Percentiles rank a stretch among this genome's conserved stretches.
phyloP scores from a whole-genome alignment of 2,113 vertebrate genomes.

The Mustela lutreola region DNA sequence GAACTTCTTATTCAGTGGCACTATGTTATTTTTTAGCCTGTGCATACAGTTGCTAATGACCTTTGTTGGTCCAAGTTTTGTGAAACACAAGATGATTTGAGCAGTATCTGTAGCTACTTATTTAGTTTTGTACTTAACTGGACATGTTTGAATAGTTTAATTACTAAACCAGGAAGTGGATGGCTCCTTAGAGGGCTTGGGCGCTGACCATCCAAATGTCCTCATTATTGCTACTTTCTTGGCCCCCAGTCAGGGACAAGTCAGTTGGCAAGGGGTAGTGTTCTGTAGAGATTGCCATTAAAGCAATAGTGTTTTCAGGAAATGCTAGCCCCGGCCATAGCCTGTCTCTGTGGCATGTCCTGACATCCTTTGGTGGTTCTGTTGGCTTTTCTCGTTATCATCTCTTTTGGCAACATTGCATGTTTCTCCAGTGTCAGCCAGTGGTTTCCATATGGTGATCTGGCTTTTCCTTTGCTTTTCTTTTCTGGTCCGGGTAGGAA shows the following conservation, averaged over 20 bases:
- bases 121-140: constrained; percentile 16
- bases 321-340: neutral
- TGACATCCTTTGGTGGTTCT: neutral
- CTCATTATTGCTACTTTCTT: neutral
- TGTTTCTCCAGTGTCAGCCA: neutral
- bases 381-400: neutral
- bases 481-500: constrained; percentile 88
- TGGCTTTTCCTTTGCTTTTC: constrained; percentile 23
- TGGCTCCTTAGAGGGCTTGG: neutral
- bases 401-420: neutral
- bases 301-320: neutral
- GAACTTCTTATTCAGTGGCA: constrained; percentile 27
- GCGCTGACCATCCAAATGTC: neutral
- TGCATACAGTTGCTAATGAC: constrained; percentile 1
- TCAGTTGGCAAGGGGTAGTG: neutral
- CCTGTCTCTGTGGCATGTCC: neutral
- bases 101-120: neutral
- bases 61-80: constrained; percentile 37
- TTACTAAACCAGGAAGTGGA: neutral
- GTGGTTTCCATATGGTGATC: neutral
- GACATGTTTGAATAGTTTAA: constrained; percentile 11
- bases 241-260: neutral
- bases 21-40: constrained; percentile 37
- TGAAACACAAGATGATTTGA: constrained; percentile 32
- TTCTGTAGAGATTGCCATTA: neutral